These are phyloP conservation scores for Synodontis membranacea DNA, from an alignment of 2,113 vertebrate genomes.

Conservation along the genomic window DNA sequence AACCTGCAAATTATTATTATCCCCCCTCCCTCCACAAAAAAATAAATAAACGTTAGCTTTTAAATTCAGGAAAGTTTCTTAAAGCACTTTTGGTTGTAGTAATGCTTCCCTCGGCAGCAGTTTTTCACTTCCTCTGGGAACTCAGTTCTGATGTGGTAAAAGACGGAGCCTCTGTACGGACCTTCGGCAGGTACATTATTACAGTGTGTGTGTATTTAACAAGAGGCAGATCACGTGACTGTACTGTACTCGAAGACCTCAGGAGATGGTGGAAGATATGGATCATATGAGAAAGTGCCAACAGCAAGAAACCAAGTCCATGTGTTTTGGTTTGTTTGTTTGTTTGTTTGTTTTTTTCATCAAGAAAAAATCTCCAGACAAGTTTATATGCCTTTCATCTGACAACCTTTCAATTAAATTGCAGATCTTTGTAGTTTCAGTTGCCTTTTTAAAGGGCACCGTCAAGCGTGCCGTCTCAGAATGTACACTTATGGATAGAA, in stretches of 20 bases:
- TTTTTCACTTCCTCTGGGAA: conserved; percentile 87
- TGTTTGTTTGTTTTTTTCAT: too few species aligned
- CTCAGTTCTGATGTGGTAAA: conserved; percentile 69
- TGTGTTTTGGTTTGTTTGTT: not conserved
- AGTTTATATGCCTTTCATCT: too few species aligned
- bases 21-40: too few species aligned
- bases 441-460: not conserved
- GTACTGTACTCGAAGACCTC: not conserved
- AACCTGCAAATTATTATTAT: too few species aligned
- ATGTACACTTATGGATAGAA: not conserved
- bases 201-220: not conserved
- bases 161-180: conserved; percentile 78
- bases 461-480: not conserved
- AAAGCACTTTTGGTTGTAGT: not conserved
- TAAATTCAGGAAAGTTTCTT: not conserved
- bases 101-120: conserved; percentile 78
- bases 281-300: not conserved
- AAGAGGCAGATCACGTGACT: not conserved
- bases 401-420: not conserved
- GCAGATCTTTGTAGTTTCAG: not conserved
- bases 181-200: conserved; percentile 82
- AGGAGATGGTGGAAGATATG: not conserved
- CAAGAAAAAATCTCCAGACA: too few species aligned
- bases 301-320: not conserved
- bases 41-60: not conserved